These are phyloP conservation scores for Ernsta delagoae DNA, from an alignment of 2,888 invertebrate genomes.

Conservation along the genomic window DNA sequence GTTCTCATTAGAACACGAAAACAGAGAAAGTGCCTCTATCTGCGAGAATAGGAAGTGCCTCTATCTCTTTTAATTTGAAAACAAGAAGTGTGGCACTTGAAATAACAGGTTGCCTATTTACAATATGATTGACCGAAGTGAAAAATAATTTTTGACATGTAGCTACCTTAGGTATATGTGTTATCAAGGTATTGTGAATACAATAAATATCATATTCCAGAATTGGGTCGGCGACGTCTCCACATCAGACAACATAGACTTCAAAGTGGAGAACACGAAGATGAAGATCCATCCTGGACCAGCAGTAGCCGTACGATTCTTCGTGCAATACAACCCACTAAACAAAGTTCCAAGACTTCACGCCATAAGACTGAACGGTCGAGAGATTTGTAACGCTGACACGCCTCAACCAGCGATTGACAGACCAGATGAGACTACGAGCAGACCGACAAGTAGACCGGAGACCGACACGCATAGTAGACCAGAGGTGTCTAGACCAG, in stretches of 20 bases:
- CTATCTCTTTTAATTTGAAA: no score
- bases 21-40: no score
- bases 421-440: constrained; percentile 47
- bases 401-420: constrained; percentile 59
- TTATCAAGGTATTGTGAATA: not conserved
- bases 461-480: constrained; percentile 1
- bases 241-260: constrained; percentile 84
- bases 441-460: constrained; percentile 34
- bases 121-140: no score
- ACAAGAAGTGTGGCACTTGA: no score
- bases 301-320: constrained; percentile 83
- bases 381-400: constrained; percentile 83
- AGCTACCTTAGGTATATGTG: no score
- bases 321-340: constrained; percentile 83
- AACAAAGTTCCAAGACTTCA: constrained; percentile 76
- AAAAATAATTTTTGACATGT: no score
- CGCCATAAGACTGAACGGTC: constrained; percentile 83
- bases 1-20: no score
- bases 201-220: constrained; percentile 55
- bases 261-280: constrained; percentile 84
- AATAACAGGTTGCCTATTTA: no score
- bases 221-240: constrained; percentile 86
- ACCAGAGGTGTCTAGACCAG: not conserved
- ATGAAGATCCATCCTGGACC: constrained; percentile 84
- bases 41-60: no score